A percentile compares a stretch with the other conserved stretches of the same genome.
Conservation (phyloP, 2,888 invertebrate species). For the Nemotelus pantherinus region DNA sequence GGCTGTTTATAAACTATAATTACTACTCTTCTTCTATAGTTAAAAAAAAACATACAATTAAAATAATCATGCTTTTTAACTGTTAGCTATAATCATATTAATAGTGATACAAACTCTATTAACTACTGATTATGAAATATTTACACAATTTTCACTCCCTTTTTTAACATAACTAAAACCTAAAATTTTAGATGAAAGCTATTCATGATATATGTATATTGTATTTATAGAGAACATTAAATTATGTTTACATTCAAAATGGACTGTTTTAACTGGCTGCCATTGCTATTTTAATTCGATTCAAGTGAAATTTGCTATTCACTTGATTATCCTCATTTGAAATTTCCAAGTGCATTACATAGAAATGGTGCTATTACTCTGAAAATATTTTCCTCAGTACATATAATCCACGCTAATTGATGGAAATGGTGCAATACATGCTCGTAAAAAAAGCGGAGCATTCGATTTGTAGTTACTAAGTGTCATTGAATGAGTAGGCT, state of each 20-base stretch:
- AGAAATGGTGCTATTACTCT: too few species aligned
- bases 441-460: too few species aligned
- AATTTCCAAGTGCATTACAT: too few species aligned
- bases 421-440: too few species aligned
- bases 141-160: background rate
- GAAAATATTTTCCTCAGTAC: too few species aligned
- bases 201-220: constrained; percentile 22
- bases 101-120: constrained; percentile 15
- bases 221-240: constrained; percentile 23
- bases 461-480: too few species aligned
- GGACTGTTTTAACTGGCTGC: background rate
- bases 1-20: too few species aligned
- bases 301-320: background rate
- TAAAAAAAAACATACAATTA: too few species aligned
- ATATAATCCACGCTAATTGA: too few species aligned
- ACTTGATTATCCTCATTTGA: background rate
- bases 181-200: constrained; percentile 12
- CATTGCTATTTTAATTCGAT: background rate
- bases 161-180: background rate
- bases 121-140: constrained; percentile 12
- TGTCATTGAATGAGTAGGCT: too few species aligned
- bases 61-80: too few species aligned
- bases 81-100: background rate
- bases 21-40: too few species aligned
- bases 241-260: constrained; percentile 19